Conservation (phyloP, 92 coral and sea anemone species). For the Muricea muricata region DNA sequence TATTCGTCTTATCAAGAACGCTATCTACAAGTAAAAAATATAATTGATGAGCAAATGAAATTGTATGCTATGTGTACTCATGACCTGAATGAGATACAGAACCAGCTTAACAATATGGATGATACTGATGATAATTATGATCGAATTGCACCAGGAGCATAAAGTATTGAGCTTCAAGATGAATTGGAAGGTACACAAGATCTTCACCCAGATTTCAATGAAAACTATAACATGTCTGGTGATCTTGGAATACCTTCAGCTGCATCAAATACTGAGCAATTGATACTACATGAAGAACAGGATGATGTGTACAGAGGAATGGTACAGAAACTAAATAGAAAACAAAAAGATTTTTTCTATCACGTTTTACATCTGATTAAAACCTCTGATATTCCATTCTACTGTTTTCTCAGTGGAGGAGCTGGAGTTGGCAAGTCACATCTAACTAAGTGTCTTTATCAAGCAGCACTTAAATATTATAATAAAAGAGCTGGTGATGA, state of each 20-base stretch:
- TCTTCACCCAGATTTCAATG: not conserved
- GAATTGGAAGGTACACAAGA: not conserved
- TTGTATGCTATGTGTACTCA: not conserved
- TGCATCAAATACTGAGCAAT: not conserved
- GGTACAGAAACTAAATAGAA: not conserved
- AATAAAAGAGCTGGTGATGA: slow-evolving; percentile 34
- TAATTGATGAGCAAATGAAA: not conserved
- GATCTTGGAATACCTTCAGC: not conserved
- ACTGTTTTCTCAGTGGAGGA: too few species aligned
- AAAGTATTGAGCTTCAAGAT: not conserved
- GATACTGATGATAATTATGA: not conserved
- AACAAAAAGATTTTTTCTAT: too few species aligned
- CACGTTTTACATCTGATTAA: slow-evolving; percentile 40
- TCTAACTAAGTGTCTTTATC: slow-evolving; percentile 7
- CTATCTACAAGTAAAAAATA: not conserved
- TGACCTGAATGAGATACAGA: not conserved
- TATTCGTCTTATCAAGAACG: not conserved
- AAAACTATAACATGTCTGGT: not conserved
- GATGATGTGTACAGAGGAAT: not conserved
- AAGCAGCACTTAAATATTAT: slow-evolving; percentile 46
- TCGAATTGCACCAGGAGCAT: not conserved
- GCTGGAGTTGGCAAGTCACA: not conserved
- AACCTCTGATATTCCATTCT: too few species aligned
- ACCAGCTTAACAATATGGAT: not conserved
- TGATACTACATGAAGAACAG: not conserved